These are phyloP conservation scores for Engraulis encrasicolus DNA, from an alignment of 2,113 vertebrate species.

Conservation along the genomic window DNA sequence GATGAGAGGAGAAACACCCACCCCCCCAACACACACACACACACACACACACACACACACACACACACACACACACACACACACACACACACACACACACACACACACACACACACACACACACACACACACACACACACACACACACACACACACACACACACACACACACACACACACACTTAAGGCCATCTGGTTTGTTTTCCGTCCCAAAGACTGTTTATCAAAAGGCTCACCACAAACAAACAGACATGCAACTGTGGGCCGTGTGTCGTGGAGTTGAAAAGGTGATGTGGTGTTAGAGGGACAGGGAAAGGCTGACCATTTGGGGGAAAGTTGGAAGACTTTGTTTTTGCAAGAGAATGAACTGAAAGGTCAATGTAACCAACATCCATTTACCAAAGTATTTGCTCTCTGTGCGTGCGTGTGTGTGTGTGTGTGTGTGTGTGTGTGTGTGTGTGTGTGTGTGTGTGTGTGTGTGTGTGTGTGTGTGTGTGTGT, in stretches of 20 bases:
- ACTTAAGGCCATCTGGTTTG: slow-evolving; percentile 46
- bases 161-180: slow-evolving; percentile 12
- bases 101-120: not conserved
- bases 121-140: not conserved
- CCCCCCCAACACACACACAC: too few relatives aligned
- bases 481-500: too few relatives aligned
- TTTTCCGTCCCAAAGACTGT: slow-evolving; percentile 37
- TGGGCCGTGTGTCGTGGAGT: slow-evolving; percentile 8
- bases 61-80: not conserved
- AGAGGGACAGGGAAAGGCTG: not conserved
- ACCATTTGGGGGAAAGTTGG: slow-evolving; percentile 1
- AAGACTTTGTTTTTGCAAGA: not conserved
- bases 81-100: slow-evolving; percentile 40
- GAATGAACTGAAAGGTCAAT: not conserved
- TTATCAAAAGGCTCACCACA: slow-evolving; percentile 37
- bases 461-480: too few relatives aligned
- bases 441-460: too few relatives aligned
- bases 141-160: too few relatives aligned
- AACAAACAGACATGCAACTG: slow-evolving; percentile 42
- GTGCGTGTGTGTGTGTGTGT: too few relatives aligned
- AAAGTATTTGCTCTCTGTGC: not conserved
- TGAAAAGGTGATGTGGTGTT: slow-evolving; percentile 6
- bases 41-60: too few relatives aligned
- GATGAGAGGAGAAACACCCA: slow-evolving; percentile 22
- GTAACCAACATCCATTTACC: not conserved